These are phyloP conservation scores for Sesia apiformis DNA, from an alignment of 2,888 invertebrate species.

Conservation along the genomic window DNA sequence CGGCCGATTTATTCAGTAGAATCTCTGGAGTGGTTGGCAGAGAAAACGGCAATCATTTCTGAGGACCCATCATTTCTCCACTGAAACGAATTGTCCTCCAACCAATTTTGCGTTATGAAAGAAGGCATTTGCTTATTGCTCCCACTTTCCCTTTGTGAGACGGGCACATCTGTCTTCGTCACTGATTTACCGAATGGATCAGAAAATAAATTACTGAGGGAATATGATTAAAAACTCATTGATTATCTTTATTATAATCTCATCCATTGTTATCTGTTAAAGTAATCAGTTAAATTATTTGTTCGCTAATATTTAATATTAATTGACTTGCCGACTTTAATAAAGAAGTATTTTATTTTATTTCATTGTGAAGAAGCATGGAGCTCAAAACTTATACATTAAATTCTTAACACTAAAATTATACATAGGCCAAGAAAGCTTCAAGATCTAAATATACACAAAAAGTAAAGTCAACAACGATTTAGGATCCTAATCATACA, in stretches of 20 bases:
- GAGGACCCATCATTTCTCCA: constrained; percentile 33
- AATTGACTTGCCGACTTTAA: no score
- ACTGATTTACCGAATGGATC: constrained; percentile 36
- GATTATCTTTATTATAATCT: not conserved
- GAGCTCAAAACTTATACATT: no score
- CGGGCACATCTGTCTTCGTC: constrained; percentile 45
- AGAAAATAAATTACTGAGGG: constrained; percentile 23
- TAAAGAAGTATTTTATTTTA: no score
- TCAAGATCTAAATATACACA: no score
- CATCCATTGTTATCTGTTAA: no score
- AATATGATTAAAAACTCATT: not conserved
- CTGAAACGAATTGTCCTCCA: constrained; percentile 48
- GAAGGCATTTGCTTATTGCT: constrained; percentile 64
- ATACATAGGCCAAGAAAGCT: no score
- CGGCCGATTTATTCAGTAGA: constrained; percentile 24
- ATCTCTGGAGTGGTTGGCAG: constrained; percentile 10
- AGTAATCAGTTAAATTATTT: no score
- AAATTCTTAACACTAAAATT: no score
- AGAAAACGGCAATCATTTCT: constrained; percentile 39
- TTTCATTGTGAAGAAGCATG: no score
- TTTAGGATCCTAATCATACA: no score
- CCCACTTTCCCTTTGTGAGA: constrained; percentile 50
- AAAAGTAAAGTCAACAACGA: no score
- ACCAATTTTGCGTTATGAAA: constrained; percentile 66
- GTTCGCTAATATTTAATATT: no score